Evolutionary conservation across 1,140 invertebrate genomes (phyloP), one percentile per base, ranked within the genome.

Genomic region (Apis florea): DNA sequence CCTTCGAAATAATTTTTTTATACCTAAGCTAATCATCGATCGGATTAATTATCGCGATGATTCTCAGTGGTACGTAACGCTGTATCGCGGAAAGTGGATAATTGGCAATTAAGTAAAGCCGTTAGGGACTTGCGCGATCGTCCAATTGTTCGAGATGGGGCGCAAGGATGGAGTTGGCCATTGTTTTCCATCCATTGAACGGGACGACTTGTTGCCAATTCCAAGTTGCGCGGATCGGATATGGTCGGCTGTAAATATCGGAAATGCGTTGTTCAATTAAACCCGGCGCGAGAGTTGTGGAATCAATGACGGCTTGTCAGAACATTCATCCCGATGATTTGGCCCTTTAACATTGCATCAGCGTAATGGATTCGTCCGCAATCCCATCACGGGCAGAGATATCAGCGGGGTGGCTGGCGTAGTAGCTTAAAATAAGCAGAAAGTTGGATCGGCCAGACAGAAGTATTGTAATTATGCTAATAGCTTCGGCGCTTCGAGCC

Each of bases 391-490:
- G 89, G 31, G 59, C 56, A 76, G 90, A 92, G 90, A 92, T 88
- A 91, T 87, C 89, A n/a, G n/a, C n/a, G n/a, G 31, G 5, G 31
- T 40, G 31, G 31, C 89, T 84, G 80, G 71, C 68, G 71, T 68
- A 68, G 80, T 71, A 89, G 90, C 86, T 93, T 92, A 90, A 93
- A 93, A 93, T 93, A 93, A 93, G 91, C 92, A 91, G 89, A 93
- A 92, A 93, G 91, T 92, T 92, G 91, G 87, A 89, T 87, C 83
- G 88, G 87, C 86, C 88, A 89, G 89, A 90, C 86, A 87, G 89
- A 93, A 92, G 92, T 93, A 93, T 93, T 93, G 92, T 93, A 93
- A 93, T 93, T 93, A 93, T 93, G 92, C 93, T 93, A 93, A 93
- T 93, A 93, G 93, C 93, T 91, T 91, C 89, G 90, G 89, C 85